Evolutionary conservation across 2,113 vertebrate species (phyloP).

Genomic region (Zapus hudsonius): DNA sequence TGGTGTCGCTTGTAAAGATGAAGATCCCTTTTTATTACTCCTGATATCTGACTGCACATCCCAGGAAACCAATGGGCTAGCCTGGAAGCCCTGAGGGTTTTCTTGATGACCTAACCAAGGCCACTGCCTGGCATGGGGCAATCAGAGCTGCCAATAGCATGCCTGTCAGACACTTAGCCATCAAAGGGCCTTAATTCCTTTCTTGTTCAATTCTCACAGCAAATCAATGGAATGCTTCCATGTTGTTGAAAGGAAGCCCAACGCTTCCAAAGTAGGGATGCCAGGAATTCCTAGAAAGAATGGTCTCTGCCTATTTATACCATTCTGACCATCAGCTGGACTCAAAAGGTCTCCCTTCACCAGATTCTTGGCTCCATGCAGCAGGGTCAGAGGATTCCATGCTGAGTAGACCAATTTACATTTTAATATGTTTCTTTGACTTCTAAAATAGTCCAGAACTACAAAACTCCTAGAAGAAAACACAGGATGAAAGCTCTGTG

Average conservation of each 20-base stretch:
- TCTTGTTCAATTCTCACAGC: neutral
- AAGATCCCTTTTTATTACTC: neutral
- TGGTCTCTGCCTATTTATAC: rapidly evolving
- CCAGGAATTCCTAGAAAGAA: too few species aligned
- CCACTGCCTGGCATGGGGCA: neutral
- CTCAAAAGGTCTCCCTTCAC: too few species aligned
- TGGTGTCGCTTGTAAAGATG: neutral
- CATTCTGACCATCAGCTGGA: neutral
- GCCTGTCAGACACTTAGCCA: neutral
- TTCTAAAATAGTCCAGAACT: neutral
- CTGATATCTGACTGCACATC: neutral
- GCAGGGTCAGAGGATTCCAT: neutral
- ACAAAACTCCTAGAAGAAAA: too few species aligned
- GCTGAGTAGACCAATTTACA: neutral
- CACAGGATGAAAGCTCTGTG: neutral
- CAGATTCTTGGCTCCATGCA: too few species aligned
- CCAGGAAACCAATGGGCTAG: neutral
- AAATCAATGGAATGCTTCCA: neutral
- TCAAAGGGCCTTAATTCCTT: too few species aligned
- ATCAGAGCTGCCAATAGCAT: too few species aligned
- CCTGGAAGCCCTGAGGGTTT: too few species aligned
- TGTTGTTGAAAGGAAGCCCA: neutral
- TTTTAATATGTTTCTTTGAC: neutral
- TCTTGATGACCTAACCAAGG: neutral
- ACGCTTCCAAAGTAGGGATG: neutral